Percentiles rank a stretch among this genome's conserved stretches.
phyloP scores from a whole-genome alignment of 2,888 invertebrate genomes.

The Tridacna crocea region DNA sequence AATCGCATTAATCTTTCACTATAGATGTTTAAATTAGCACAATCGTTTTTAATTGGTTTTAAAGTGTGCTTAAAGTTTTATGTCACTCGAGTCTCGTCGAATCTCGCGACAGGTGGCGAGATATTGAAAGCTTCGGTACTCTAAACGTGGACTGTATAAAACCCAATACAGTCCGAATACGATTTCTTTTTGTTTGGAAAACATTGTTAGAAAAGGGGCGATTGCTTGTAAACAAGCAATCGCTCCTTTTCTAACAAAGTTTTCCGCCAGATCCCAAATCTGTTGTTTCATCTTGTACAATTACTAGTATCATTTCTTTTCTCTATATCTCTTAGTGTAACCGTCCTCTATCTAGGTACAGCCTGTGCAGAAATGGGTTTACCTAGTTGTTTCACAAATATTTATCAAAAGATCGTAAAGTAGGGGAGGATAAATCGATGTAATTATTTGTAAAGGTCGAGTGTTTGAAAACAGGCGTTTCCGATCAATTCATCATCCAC shows the following conservation, averaged over 20 bases:
- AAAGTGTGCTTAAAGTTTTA: constrained; percentile 1
- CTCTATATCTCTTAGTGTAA: too few species aligned
- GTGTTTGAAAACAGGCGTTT: too few species aligned
- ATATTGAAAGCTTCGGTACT: constrained; percentile 29
- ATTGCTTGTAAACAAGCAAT: too few species aligned
- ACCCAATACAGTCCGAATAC: too few species aligned
- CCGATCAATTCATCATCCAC: too few species aligned
- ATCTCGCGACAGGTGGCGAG: constrained; percentile 59
- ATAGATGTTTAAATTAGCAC: constrained; percentile 26
- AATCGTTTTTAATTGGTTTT: constrained; percentile 24
- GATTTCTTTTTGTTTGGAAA: too few species aligned
- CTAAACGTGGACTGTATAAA: constrained; percentile 3
- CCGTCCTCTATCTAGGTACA: neutral
- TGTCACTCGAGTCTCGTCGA: constrained; percentile 38
- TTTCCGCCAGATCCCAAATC: too few species aligned
- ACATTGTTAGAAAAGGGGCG: too few species aligned
- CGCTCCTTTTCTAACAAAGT: too few species aligned
- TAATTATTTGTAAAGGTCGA: neutral
- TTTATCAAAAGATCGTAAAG: constrained; percentile 2
- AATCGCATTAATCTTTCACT: constrained; percentile 39
- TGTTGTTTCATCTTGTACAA: too few species aligned
- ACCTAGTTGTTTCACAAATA: constrained; percentile 5
- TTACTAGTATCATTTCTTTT: too few species aligned
- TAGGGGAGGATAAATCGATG: neutral
- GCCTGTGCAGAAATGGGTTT: neutral